Percentiles rank a stretch among this genome's conserved stretches.
phyloP scores from a whole-genome alignment of 2,113 vertebrate genomes.

The Chinchilla lanigera region DNA sequence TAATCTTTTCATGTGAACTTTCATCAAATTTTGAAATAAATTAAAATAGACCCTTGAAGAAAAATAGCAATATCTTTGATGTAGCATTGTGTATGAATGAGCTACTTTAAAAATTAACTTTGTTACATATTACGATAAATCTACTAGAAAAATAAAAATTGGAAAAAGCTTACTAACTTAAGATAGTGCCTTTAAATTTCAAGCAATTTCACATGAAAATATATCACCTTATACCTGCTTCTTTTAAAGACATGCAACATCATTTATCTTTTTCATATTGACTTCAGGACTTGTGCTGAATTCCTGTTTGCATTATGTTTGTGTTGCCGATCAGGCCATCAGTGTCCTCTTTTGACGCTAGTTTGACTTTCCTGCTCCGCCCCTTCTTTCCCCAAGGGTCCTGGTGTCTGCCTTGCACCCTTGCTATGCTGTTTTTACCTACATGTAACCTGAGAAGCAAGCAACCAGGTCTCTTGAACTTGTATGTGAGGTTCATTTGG shows the following conservation, averaged over 20 bases:
- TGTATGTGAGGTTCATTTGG: not conserved
- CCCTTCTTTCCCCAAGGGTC: not conserved
- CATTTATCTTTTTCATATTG: not conserved
- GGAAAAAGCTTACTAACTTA: not conserved
- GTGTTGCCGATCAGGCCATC: not conserved
- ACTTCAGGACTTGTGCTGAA: not conserved
- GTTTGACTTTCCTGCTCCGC: not conserved
- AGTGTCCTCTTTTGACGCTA: not conserved
- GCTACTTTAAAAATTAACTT: not conserved
- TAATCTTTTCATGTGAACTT: conserved; percentile 4
- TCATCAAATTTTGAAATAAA: conserved; percentile 38
- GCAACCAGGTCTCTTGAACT: not conserved
- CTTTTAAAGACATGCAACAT: not conserved
- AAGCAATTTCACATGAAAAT: not conserved
- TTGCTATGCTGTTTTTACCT: not conserved
- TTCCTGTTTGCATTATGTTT: not conserved
- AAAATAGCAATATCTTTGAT: not conserved
- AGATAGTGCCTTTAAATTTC: not conserved
- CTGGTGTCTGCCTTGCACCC: not conserved
- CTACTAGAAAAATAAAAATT: not conserved
- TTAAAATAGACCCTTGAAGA: not conserved
- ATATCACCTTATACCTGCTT: not conserved
- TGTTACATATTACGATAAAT: not conserved
- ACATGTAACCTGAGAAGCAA: not conserved
- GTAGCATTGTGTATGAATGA: not conserved